A percentile compares a stretch with the other conserved stretches of the same genome.
phyloP scores from a whole-genome alignment of 2,797 vertebrate species.

The Falco berigora region DNA sequence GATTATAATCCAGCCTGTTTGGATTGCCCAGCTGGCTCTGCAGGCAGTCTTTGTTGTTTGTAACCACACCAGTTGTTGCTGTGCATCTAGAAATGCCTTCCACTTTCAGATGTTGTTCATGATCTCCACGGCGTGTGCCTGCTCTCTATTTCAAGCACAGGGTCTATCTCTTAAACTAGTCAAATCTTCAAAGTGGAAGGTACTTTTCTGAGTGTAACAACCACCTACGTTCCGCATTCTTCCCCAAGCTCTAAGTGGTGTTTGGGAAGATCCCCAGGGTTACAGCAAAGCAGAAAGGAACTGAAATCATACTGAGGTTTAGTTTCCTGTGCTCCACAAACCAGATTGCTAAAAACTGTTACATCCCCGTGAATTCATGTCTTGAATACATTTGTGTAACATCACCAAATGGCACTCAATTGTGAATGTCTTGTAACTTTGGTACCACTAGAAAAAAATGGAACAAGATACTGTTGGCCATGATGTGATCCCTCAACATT shows the following conservation, averaged over 20 bases:
- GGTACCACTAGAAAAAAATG: background rate
- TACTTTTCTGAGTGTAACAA: background rate
- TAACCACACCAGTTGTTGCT: background rate
- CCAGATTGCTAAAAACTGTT: background rate
- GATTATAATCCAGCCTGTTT: background rate
- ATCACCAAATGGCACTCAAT: background rate
- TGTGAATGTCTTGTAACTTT: background rate
- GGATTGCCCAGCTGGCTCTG: background rate
- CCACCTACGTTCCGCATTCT: background rate
- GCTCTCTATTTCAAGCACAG: background rate
- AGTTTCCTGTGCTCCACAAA: conserved; percentile 11
- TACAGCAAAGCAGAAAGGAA: conserved; percentile 27
- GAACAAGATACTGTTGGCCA: background rate
- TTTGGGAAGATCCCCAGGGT: conserved; percentile 21
- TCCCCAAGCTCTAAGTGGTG: background rate
- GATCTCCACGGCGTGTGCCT: background rate
- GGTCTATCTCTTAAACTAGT: background rate
- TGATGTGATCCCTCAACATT: background rate
- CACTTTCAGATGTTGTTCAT: background rate
- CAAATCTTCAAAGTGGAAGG: background rate
- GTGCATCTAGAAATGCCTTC: background rate
- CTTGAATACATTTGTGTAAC: background rate
- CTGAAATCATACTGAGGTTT: conserved; percentile 40
- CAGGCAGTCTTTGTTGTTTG: background rate
- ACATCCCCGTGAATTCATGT: background rate